A percentile compares a stretch with the other conserved stretches of the same genome.
Conservation (phyloP, 2,797 vertebrate genomes). For the Numenius phaeopus region DNA sequence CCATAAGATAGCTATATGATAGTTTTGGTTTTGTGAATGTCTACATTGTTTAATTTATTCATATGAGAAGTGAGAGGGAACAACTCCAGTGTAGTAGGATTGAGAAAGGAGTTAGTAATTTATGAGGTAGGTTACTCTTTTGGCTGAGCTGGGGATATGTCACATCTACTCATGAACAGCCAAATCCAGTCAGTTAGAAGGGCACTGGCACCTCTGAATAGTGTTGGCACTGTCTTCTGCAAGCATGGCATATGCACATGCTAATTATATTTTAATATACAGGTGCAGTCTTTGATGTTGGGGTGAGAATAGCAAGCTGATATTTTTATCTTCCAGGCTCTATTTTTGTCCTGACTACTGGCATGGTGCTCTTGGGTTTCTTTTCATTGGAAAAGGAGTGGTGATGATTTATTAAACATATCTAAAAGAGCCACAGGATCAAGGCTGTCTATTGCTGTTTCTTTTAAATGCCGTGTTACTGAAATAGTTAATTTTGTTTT, state of each 20-base stretch:
- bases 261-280: conserved; percentile 11
- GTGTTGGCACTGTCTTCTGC: not conserved
- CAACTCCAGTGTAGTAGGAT: not conserved
- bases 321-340: conserved; percentile 26
- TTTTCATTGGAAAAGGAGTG: not conserved
- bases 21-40: not conserved
- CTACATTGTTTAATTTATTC: not conserved
- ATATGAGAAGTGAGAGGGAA: not conserved
- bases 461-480: not conserved
- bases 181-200: not conserved
- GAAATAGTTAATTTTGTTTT: not conserved
- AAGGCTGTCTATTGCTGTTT: not conserved
- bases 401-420: not conserved
- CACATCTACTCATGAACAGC: not conserved
- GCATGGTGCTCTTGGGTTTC: not conserved
- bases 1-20: not conserved
- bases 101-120: not conserved
- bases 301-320: not conserved
- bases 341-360: conserved; percentile 21
- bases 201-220: not conserved
- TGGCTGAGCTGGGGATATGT: not conserved
- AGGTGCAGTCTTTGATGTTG: conserved; percentile 29
- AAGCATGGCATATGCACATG: not conserved
- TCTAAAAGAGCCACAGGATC: not conserved
- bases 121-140: not conserved